A percentile compares a stretch with the other conserved stretches of the same genome.
These are phyloP conservation scores for Buathra laborator DNA, from an alignment of 2,888 invertebrate genomes.

Conservation along the genomic window DNA sequence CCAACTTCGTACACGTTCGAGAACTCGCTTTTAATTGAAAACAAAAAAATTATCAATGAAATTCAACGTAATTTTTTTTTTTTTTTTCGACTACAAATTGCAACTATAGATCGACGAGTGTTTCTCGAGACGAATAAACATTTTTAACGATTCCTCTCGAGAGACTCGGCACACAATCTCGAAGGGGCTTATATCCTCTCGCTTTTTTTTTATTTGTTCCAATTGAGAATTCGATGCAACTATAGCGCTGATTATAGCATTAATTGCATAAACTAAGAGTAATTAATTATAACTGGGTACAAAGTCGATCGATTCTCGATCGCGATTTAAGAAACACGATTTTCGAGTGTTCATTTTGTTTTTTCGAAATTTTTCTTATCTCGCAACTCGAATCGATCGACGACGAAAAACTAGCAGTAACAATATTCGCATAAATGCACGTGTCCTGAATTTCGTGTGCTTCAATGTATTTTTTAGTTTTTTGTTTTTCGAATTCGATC, in stretches of 20 bases:
- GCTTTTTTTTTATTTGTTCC: constrained; percentile 36
- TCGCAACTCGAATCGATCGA: constrained; percentile 64
- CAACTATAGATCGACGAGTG: constrained; percentile 16
- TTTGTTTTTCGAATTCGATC: constrained; percentile 64
- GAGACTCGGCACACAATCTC: constrained; percentile 34
- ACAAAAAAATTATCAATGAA: constrained; percentile 13
- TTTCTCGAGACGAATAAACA: constrained; percentile 9
- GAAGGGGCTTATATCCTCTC: constrained; percentile 20
- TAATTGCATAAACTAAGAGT: constrained; percentile 66
- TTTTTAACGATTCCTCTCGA: constrained; percentile 40
- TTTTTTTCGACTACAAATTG: constrained; percentile 17
- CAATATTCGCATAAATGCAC: constrained; percentile 82
- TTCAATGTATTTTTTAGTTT: constrained; percentile 83
- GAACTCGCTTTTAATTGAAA: constrained; percentile 52
- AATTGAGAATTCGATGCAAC: constrained; percentile 53
- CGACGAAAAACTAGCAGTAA: constrained; percentile 68
- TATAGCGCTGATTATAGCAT: constrained; percentile 52
- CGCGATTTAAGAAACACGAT: constrained; percentile 12
- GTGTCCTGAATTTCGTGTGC: constrained; percentile 82
- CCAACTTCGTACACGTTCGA: constrained; percentile 51
- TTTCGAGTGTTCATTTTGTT: constrained; percentile 35
- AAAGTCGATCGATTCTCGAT: constrained; percentile 55
- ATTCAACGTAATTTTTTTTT: not conserved
- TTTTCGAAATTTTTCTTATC: constrained; percentile 12
- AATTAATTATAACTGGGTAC: constrained; percentile 59